Percentiles rank a stretch among this genome's conserved stretches.
Evolutionary conservation across 2,113 vertebrate species (phyloP).

Genomic region (Trematocara marginatum): DNA sequence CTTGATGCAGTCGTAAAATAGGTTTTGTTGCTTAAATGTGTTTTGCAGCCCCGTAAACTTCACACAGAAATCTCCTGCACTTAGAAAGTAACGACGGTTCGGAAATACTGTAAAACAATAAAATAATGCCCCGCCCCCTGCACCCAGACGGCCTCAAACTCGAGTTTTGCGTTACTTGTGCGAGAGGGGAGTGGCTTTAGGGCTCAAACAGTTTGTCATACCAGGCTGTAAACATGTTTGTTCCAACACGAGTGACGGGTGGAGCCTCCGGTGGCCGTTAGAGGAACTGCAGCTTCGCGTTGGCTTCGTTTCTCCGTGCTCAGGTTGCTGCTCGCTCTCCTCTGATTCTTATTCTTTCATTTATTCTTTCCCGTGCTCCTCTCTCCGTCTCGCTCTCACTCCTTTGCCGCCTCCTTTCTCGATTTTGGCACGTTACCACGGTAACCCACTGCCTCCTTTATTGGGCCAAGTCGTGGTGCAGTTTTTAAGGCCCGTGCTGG

Average conservation of each 20-base stretch:
- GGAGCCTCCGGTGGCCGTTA: not conserved
- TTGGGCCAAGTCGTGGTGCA: constrained; percentile 29
- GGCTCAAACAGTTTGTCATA: not conserved
- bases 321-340: not conserved
- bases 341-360: not conserved
- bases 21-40: not conserved
- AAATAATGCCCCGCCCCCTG: not conserved
- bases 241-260: not conserved
- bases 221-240: not conserved
- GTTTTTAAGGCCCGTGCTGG: constrained; percentile 41
- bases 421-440: constrained; percentile 63
- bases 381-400: not conserved
- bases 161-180: not conserved
- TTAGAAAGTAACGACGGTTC: not conserved
- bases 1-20: not conserved
- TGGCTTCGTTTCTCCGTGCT: not conserved
- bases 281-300: not conserved
- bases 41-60: not conserved
- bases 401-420: not conserved
- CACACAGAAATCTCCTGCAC: not conserved
- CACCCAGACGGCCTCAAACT: not conserved
- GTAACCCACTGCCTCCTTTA: constrained; percentile 62
- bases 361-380: not conserved
- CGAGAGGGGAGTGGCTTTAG: not conserved
- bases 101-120: fast-evolving